phyloP scores from a whole-genome alignment of 2,113 vertebrate genomes.

The Semicossyphus pulcher region DNA sequence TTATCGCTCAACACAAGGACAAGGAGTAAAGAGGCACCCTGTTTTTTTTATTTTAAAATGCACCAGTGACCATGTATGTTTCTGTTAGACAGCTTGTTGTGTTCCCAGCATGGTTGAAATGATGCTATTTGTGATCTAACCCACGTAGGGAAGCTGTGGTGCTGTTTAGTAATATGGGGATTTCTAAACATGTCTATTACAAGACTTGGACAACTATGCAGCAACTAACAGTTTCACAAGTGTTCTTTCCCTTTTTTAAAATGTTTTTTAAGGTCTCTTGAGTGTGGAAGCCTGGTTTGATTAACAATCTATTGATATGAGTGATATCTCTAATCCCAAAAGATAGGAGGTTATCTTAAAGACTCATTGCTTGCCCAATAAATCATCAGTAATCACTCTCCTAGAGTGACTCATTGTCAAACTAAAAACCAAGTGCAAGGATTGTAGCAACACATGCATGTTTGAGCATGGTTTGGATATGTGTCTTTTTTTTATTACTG shows the following conservation, averaged over 20 bases:
- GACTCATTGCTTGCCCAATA: neutral
- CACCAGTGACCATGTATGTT: constrained; percentile 9
- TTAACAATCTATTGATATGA: constrained; percentile 37
- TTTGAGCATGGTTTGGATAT: constrained; percentile 28
- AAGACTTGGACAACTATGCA: constrained; percentile 32
- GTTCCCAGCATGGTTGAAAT: constrained; percentile 55
- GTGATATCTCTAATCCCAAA: constrained; percentile 7
- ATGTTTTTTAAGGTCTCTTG: neutral
- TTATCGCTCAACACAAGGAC: constrained; percentile 42
- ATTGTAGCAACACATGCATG: constrained; percentile 44
- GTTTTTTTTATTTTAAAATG: neutral
- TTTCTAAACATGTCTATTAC: constrained; percentile 58
- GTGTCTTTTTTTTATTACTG: neutral
- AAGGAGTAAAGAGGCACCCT: constrained; percentile 50
- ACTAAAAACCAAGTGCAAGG: constrained; percentile 1
- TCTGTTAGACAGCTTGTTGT: constrained; percentile 24
- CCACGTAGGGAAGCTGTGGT: constrained; percentile 46
- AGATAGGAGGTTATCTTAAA: neutral
- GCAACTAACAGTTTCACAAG: constrained; percentile 73
- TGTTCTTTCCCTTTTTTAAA: neutral
- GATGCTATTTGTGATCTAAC: constrained; percentile 38
- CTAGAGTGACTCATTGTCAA: neutral
- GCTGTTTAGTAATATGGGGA: constrained; percentile 53
- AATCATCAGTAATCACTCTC: neutral
- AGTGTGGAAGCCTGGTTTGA: constrained; percentile 26